phyloP scores from a whole-genome alignment of 2,797 vertebrate genomes.

The Poecilia velifera region DNA sequence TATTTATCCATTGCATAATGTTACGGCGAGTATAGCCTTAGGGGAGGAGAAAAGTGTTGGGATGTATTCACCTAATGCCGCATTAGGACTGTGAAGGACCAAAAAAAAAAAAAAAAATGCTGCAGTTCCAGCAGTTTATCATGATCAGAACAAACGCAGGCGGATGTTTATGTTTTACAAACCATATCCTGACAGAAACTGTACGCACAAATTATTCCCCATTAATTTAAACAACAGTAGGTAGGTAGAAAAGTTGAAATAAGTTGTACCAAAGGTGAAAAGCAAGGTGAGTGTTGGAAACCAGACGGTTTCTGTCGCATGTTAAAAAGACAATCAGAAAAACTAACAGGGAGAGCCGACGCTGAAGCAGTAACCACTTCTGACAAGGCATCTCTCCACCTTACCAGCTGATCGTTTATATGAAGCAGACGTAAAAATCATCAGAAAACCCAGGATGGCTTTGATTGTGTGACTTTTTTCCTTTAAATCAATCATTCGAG shows the following conservation, averaged over 20 bases:
- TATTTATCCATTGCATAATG: constrained; percentile 72
- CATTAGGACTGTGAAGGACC: constrained; percentile 28
- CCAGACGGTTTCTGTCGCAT: constrained; percentile 34
- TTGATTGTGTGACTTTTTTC: background rate
- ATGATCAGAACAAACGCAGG: constrained; percentile 25
- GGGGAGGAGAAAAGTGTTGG: constrained; percentile 56
- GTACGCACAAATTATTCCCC: background rate
- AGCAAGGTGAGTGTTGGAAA: constrained; percentile 18
- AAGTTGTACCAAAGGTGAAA: constrained; percentile 23
- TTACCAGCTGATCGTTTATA: constrained; percentile 45
- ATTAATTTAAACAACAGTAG: constrained; percentile 1
- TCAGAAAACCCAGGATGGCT: background rate
- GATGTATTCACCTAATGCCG: constrained; percentile 60
- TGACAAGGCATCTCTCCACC: constrained; percentile 39
- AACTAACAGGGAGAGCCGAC: constrained; percentile 65
- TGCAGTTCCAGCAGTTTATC: constrained; percentile 13
- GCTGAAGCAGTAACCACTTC: constrained; percentile 56
- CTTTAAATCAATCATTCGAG: background rate
- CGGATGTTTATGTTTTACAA: constrained; percentile 24
- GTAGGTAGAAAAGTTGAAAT: constrained; percentile 12
- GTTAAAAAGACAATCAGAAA: constrained; percentile 61
- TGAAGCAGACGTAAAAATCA: background rate
- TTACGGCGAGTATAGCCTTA: constrained; percentile 61
- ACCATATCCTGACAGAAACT: background rate
- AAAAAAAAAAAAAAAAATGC: constrained; percentile 22